Evolutionary conservation across 2,888 invertebrate genomes (phyloP).

Genomic region (Drosophila cyrtoloma): DNA sequence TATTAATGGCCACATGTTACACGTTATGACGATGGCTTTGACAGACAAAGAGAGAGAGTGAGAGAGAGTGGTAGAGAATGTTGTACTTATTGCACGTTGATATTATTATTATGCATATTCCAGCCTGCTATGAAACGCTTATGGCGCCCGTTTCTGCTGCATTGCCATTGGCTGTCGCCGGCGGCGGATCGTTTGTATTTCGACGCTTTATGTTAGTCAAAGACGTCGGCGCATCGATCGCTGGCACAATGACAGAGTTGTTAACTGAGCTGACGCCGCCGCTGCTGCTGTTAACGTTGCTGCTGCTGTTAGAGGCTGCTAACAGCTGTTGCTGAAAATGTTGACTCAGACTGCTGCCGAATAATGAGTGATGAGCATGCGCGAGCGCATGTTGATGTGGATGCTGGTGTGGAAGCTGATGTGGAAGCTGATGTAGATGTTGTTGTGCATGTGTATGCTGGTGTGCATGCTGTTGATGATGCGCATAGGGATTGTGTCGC

Average conservation of each 20-base stretch:
- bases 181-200: conserved; percentile 54
- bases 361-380: conserved; percentile 62
- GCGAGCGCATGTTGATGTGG: conserved; percentile 34
- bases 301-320: conserved; percentile 57
- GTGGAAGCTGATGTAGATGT: conserved; percentile 21
- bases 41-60: conserved; percentile 13
- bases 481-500: conserved; percentile 39
- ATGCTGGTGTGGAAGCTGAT: conserved; percentile 8
- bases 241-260: background rate
- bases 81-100: conserved; percentile 53
- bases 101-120: background rate
- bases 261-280: conserved; percentile 43
- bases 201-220: conserved; percentile 57
- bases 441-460: conserved; percentile 29
- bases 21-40: conserved; percentile 52
- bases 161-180: conserved; percentile 40
- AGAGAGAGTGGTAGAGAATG: conserved; percentile 14
- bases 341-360: conserved; percentile 78
- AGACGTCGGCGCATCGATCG: conserved; percentile 40
- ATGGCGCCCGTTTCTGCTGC: conserved; percentile 83
- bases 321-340: conserved; percentile 83
- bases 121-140: conserved; percentile 83
- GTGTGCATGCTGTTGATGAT: conserved; percentile 9
- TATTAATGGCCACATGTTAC: conserved; percentile 57
- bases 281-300: conserved; percentile 69